Evolutionary conservation across 2,797 vertebrate genomes (phyloP).

Genomic region (Gymnopithys bicolor): DNA sequence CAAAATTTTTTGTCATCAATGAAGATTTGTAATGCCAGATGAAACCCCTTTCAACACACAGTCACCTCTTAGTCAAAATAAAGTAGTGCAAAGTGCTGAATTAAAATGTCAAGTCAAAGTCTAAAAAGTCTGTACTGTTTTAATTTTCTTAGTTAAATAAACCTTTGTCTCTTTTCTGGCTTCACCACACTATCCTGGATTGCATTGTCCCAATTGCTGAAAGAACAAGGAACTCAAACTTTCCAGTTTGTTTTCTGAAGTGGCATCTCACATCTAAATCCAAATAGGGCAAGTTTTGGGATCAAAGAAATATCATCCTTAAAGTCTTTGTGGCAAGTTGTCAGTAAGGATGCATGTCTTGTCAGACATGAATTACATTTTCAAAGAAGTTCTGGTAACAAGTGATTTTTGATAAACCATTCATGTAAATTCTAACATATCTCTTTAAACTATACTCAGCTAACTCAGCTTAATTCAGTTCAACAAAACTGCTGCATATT

Average conservation of each 20-base stretch:
- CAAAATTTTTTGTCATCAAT: background rate
- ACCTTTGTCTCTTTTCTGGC: background rate
- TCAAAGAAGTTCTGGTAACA: background rate
- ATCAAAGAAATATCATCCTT: background rate
- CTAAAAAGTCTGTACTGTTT: background rate
- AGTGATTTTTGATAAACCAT: background rate
- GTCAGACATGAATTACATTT: background rate
- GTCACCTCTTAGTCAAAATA: background rate
- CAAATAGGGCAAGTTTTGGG: background rate
- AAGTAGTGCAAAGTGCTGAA: background rate
- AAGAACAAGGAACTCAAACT: background rate
- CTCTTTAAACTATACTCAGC: background rate
- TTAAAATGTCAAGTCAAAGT: background rate
- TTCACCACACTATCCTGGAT: background rate
- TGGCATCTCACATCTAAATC: background rate
- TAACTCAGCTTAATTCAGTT: background rate
- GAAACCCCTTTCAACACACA: background rate
- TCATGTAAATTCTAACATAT: background rate
- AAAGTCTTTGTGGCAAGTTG: background rate
- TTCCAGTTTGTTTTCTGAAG: background rate
- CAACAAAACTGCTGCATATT: background rate
- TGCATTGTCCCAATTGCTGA: background rate
- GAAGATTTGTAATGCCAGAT: background rate
- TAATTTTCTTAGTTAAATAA: background rate
- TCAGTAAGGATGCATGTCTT: background rate